A percentile compares a stretch with the other conserved stretches of the same genome.
Conservation (phyloP, 92 coral and sea anemone genomes). For the Ricordea florida region DNA sequence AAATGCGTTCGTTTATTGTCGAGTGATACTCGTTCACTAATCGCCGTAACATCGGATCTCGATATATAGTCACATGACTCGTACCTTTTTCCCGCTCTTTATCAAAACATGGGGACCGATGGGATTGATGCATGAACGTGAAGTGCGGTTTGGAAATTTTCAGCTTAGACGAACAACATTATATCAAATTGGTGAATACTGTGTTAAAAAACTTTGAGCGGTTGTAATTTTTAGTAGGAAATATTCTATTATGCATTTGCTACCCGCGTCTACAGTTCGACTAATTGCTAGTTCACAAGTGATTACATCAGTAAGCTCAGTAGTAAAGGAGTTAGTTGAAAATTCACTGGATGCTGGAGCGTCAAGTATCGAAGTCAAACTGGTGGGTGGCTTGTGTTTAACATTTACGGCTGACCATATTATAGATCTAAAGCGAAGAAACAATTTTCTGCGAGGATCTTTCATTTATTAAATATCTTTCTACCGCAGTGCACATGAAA, state of each 20-base stretch:
- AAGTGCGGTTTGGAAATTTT: too few relatives aligned
- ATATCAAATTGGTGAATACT: too few relatives aligned
- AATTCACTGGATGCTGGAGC: constrained; percentile 98
- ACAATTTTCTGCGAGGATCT: too few relatives aligned
- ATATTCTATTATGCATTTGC: constrained; percentile 68
- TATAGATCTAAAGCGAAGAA: background rate
- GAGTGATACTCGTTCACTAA: background rate
- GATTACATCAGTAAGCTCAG: constrained; percentile 82
- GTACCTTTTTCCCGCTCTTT: constrained; percentile 7
- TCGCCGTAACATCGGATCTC: background rate
- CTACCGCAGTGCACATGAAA: too few relatives aligned
- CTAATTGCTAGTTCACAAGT: constrained; percentile 95
- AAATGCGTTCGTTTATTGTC: too few relatives aligned
- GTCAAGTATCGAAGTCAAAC: constrained; percentile 76
- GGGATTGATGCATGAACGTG: background rate
- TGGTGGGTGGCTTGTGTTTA: constrained; percentile 55
- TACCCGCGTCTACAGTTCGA: constrained; percentile 82
- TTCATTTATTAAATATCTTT: too few relatives aligned
- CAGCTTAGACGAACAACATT: too few relatives aligned
- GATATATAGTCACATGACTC: background rate
- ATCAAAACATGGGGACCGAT: constrained; percentile 11
- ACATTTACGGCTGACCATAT: background rate
- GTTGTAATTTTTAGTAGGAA: too few relatives aligned
- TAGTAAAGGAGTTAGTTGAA: constrained; percentile 89
- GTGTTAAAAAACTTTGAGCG: too few relatives aligned